Conservation (phyloP, 2,888 invertebrate species). For the Ectropis crepuscularia region DNA sequence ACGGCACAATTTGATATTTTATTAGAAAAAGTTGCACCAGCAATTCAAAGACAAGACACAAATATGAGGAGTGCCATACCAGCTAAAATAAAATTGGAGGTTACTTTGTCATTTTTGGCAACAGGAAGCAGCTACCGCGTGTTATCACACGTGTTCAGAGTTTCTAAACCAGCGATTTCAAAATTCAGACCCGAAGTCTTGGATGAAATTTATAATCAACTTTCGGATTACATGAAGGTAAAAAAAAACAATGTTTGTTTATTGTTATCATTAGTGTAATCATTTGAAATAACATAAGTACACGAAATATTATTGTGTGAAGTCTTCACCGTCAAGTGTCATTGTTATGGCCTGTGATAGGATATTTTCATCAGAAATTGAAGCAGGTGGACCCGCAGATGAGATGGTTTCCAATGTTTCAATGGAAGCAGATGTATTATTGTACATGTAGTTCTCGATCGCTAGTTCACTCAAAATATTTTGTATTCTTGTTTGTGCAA, state of each 20-base stretch:
- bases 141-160: constrained; percentile 46
- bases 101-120: constrained; percentile 48
- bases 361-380: no score
- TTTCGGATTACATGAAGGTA: constrained; percentile 30
- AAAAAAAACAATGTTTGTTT: constrained; percentile 29
- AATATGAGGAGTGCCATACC: constrained; percentile 47
- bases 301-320: constrained; percentile 30
- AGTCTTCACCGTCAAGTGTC: constrained; percentile 29
- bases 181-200: constrained; percentile 41
- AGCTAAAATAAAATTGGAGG: constrained; percentile 48
- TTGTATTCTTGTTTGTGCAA: constrained; percentile 33
- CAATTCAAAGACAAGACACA: constrained; percentile 44
- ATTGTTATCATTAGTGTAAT: constrained; percentile 31
- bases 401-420: constrained; percentile 30
- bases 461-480: constrained; percentile 33
- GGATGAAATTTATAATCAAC: constrained; percentile 20
- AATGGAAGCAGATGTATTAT: constrained; percentile 32
- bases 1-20: constrained; percentile 38
- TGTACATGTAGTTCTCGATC: constrained; percentile 24
- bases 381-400: constrained; percentile 33
- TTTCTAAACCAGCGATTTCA: constrained; percentile 43
- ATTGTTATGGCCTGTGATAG: constrained; percentile 12
- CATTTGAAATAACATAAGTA: constrained; percentile 29
- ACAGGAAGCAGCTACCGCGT: constrained; percentile 44
- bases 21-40: constrained; percentile 35